Base-by-base conservation (phyloP, 2,113 vertebrate species). In the Conger conger region DNA sequence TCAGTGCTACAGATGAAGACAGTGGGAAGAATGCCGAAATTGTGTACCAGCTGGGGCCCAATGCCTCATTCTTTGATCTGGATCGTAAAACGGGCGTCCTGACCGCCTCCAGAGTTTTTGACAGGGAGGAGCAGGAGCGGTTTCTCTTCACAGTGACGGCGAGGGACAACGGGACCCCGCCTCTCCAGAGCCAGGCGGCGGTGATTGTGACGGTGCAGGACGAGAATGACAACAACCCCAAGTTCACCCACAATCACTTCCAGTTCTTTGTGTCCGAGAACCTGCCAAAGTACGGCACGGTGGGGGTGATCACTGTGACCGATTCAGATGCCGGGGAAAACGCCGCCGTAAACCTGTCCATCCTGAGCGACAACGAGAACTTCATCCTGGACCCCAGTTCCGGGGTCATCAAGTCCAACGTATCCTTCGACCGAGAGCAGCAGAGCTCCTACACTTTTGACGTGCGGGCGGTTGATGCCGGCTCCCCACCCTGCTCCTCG, bases 211-310 rank as follows among this genome's bases (percentile, higher is more conserved):
- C 97, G 3, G 96, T 99, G 54, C 90, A 99, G 93, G 99, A 99
- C 0, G 97, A 99, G 93, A 99, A 99, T 77, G 99, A 99, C 92
- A 99, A 99, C 90, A 99, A 97, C 89, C 99, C 99, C 57, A 99
- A 99, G 92, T 99, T 99, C 92, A 99, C 98, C 83, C 98, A 99
- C 89, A 99, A 99, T 87, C 98, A 99, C 91, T 99, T 99, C 93
- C 98, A 99, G 89, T 99, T 99, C 92, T 99, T 99, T 27, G 98
- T 99, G 88, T 99, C 98, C 0, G 99, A 99, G 94, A 99, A 99
- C 92, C 95, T 99, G 90, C 98, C 99, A 87, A 99, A 99, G 91
- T 98, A 98, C 91, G 99, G 98, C 93, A 99, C 98, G 0, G 98
- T 99, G 81, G 99, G 99, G 7, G 98, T 99, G 82, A 99, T 99